Conservation (phyloP, 1,140 invertebrate genomes). For the Papilio machaon region DNA sequence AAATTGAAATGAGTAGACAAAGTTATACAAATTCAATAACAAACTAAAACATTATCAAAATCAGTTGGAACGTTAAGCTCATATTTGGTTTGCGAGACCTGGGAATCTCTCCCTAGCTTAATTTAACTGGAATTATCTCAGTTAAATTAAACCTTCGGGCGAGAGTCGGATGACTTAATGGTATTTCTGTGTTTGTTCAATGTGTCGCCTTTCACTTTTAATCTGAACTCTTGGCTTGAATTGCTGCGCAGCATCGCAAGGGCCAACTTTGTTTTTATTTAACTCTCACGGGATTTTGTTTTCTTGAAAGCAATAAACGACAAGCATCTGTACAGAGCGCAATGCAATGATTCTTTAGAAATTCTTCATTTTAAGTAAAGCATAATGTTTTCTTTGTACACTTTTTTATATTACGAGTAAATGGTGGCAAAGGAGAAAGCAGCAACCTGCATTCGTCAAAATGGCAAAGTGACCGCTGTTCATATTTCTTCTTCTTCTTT, state of each 20-base stretch:
- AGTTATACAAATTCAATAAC: conserved; percentile 9
- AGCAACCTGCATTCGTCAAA: too few relatives aligned
- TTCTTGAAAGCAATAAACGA: conserved; percentile 37
- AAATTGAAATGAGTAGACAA: background rate
- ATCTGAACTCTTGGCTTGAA: conserved; percentile 45
- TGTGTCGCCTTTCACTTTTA: conserved; percentile 61
- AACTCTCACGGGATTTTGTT: conserved; percentile 27
- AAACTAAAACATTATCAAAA: conserved; percentile 32
- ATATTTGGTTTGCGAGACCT: conserved; percentile 34
- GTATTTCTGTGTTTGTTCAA: conserved; percentile 64
- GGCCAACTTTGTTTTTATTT: conserved; percentile 33
- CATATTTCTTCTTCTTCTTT: too few relatives aligned
- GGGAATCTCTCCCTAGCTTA: conserved; percentile 41
- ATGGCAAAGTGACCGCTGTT: too few relatives aligned
- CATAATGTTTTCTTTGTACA: background rate
- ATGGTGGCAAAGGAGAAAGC: too few relatives aligned
- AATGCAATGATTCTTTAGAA: background rate
- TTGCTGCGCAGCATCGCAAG: conserved; percentile 29
- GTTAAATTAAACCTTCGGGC: conserved; percentile 52
- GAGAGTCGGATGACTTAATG: conserved; percentile 65
- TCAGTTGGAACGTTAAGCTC: conserved; percentile 12
- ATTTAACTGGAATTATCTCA: conserved; percentile 52
- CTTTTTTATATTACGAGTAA: too few relatives aligned
- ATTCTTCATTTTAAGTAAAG: background rate
- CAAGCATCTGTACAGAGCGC: background rate